These are phyloP conservation scores for Xenops minutus DNA, from an alignment of 2,797 vertebrate genomes.

Conservation along the genomic window DNA sequence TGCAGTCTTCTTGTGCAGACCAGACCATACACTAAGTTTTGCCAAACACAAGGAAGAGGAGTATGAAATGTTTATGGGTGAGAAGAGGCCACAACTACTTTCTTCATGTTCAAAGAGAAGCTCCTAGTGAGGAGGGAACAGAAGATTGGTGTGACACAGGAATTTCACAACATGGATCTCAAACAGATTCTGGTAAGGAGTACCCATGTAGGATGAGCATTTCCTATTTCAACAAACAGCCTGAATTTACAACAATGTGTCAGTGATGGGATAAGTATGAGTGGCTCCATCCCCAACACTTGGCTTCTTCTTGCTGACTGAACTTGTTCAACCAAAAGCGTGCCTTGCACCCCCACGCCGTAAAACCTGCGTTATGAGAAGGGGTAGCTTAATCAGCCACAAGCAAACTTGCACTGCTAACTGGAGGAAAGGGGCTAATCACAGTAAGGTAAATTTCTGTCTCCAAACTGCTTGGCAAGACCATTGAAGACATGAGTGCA, in stretches of 20 bases:
- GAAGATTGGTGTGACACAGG: neutral
- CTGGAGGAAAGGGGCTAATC: neutral
- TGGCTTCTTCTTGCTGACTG: neutral
- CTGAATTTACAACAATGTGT: neutral
- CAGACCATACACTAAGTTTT: neutral
- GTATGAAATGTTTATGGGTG: neutral
- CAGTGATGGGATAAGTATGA: neutral
- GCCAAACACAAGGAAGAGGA: neutral
- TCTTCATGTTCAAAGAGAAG: neutral
- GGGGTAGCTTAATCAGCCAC: neutral
- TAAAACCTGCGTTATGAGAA: neutral
- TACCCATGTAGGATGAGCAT: neutral
- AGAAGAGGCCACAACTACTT: neutral
- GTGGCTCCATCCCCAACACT: neutral
- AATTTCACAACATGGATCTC: neutral
- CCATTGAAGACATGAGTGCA: neutral
- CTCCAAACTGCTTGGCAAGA: neutral
- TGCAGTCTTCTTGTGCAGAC: neutral
- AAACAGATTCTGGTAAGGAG: neutral
- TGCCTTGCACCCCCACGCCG: accelerated
- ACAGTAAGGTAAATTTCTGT: neutral
- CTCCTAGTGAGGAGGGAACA: neutral
- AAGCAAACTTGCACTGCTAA: neutral
- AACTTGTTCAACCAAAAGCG: neutral
- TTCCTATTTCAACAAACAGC: neutral